Percentiles rank a stretch among this genome's conserved stretches.
These are phyloP conservation scores for Dioctria rufipes DNA, from an alignment of 2,888 invertebrate species.

Conservation along the genomic window DNA sequence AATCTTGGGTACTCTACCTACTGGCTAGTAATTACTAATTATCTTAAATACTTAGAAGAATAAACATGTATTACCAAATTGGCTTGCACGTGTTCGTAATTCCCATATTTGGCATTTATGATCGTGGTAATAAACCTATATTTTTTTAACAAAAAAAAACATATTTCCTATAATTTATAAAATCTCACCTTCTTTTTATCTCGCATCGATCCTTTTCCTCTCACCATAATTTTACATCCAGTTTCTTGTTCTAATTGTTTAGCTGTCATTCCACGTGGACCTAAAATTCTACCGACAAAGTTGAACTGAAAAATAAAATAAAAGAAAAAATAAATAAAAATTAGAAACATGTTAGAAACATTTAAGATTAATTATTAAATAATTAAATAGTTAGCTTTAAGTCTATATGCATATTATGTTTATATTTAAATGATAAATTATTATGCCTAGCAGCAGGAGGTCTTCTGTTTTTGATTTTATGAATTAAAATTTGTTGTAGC, in stretches of 20 bases:
- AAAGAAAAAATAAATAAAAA: slow-evolving; percentile 54
- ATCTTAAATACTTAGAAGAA: no score
- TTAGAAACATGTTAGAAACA: slow-evolving; percentile 26
- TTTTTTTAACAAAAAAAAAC: no score
- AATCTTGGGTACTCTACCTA: no score
- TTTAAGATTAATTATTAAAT: slow-evolving; percentile 55
- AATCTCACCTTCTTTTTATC: slow-evolving; percentile 97
- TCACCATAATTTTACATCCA: slow-evolving; percentile 99
- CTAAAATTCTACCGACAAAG: slow-evolving; percentile 99
- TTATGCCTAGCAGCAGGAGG: no score
- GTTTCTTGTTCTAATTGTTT: slow-evolving; percentile 99
- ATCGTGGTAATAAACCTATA: no score
- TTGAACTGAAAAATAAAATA: slow-evolving; percentile 90
- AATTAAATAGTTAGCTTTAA: background rate
- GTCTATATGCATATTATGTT: no score
- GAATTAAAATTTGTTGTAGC: no score
- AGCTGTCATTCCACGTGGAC: slow-evolving; percentile 99
- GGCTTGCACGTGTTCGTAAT: no score
- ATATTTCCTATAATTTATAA: slow-evolving; percentile 50
- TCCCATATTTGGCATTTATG: no score
- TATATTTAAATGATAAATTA: background rate
- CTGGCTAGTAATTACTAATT: no score
- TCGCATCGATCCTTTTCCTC: slow-evolving; percentile 99
- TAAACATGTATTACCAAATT: no score
- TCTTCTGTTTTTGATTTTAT: no score